These are phyloP conservation scores for Aspidoscelis tigris DNA, from an alignment of 2,113 vertebrate genomes.

Conservation along the genomic window DNA sequence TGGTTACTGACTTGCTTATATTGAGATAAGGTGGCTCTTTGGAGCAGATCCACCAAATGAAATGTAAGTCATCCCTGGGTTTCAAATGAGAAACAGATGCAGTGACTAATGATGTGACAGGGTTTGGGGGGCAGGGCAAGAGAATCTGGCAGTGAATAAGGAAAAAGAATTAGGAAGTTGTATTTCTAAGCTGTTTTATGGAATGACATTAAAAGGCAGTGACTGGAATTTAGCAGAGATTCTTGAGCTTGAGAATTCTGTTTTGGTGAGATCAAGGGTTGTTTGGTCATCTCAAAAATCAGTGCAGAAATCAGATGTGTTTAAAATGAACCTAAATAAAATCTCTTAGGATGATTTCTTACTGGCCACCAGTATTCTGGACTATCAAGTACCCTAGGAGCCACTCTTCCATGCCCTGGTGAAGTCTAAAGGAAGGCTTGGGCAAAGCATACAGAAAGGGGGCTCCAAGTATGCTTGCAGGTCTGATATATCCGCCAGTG, in stretches of 20 bases:
- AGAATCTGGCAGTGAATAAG: neutral
- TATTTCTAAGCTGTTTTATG: conserved; percentile 23
- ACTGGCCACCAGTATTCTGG: too few species aligned
- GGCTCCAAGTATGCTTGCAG: too few species aligned
- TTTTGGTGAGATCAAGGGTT: neutral
- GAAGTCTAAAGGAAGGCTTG: too few species aligned
- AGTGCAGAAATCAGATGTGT: neutral
- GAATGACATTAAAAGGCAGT: conserved; percentile 51
- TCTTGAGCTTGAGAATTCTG: conserved; percentile 15
- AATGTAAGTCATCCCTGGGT: conserved; percentile 16
- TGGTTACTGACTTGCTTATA: conserved; percentile 36
- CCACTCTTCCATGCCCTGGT: too few species aligned
- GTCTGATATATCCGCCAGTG: too few species aligned
- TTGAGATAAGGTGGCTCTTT: conserved; percentile 47
- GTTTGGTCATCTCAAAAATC: neutral
- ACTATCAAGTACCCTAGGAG: too few species aligned
- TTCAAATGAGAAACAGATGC: conserved; percentile 37
- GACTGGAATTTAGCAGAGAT: conserved; percentile 37
- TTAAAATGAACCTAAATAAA: neutral
- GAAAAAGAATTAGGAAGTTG: neutral
- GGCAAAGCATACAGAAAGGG: too few species aligned
- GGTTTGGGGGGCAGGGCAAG: neutral
- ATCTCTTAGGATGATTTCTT: too few species aligned
- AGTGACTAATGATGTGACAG: conserved; percentile 6
- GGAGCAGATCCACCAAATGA: conserved; percentile 39